phyloP scores from a whole-genome alignment of 2,797 vertebrate genomes.

The Semotilus atromaculatus region DNA sequence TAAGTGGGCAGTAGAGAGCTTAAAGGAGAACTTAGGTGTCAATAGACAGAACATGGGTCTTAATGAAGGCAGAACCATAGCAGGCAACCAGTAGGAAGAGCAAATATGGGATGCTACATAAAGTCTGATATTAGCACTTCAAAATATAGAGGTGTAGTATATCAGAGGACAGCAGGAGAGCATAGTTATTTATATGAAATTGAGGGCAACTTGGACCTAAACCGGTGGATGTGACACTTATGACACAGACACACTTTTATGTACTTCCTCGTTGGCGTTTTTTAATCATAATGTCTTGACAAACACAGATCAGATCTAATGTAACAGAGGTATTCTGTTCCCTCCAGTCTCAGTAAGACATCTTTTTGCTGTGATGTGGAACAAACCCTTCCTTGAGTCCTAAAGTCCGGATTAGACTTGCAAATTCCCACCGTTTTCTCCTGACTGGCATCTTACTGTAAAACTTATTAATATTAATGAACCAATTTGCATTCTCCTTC shows the following conservation, averaged over 20 bases:
- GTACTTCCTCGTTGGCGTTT: neutral
- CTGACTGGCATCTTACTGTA: constrained; percentile 42
- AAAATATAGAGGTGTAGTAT: neutral
- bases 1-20: constrained; percentile 37
- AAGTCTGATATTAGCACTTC: neutral
- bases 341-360: constrained; percentile 57
- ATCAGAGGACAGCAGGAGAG: neutral
- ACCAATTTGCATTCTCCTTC: constrained; percentile 53
- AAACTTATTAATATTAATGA: constrained; percentile 50
- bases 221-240: neutral
- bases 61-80: constrained; percentile 20
- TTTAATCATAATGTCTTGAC: constrained; percentile 64
- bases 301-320: constrained; percentile 68
- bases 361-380: constrained; percentile 53
- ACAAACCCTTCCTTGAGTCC: constrained; percentile 67
- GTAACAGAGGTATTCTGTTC: constrained; percentile 54
- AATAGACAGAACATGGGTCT: constrained; percentile 23
- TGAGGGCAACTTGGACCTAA: neutral
- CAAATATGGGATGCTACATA: constrained; percentile 42
- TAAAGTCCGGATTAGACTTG: constrained; percentile 63
- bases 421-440: constrained; percentile 58
- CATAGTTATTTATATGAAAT: neutral
- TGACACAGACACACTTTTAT: neutral
- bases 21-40: constrained; percentile 42
- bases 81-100: constrained; percentile 11